Evolutionary conservation across 2,888 invertebrate species (phyloP).

Genomic region (Sepiola atlantica): DNA sequence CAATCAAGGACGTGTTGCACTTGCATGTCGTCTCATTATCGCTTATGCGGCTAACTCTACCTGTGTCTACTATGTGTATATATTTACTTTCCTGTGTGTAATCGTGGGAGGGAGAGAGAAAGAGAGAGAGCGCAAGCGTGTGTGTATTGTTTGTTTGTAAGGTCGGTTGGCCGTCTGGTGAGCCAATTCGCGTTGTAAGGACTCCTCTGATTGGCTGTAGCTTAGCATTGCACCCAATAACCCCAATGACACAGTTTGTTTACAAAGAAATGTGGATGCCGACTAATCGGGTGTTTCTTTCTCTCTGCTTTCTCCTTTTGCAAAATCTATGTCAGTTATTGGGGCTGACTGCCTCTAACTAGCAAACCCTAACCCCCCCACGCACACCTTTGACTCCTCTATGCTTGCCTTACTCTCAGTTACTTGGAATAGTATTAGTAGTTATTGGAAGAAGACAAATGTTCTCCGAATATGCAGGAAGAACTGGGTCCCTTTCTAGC

Average conservation of each 20-base stretch:
- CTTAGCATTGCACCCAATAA: slow-evolving; percentile 63
- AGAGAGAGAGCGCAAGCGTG: too few species aligned
- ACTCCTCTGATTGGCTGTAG: slow-evolving; percentile 59
- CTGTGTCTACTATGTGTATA: too few species aligned
- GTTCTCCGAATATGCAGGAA: slow-evolving; percentile 46
- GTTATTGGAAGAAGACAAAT: slow-evolving; percentile 39
- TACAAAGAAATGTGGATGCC: slow-evolving; percentile 50
- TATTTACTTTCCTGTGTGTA: too few species aligned
- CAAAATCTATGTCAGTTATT: slow-evolving; percentile 14
- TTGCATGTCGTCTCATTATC: too few species aligned
- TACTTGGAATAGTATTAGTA: slow-evolving; percentile 36
- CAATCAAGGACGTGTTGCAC: too few species aligned
- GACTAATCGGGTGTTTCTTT: neutral
- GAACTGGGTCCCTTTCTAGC: slow-evolving; percentile 33
- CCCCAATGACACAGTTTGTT: slow-evolving; percentile 63
- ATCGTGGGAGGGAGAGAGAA: too few species aligned
- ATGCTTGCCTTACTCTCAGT: neutral
- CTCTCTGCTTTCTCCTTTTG: neutral
- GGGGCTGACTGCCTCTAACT: slow-evolving; percentile 33
- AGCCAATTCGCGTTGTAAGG: too few species aligned
- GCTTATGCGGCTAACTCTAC: too few species aligned
- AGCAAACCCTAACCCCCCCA: neutral
- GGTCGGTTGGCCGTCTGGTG: too few species aligned
- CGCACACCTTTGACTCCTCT: slow-evolving; percentile 2
- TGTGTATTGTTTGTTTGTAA: too few species aligned